phyloP scores from a whole-genome alignment of 2,797 vertebrate genomes.

The Margarornis squamiger region DNA sequence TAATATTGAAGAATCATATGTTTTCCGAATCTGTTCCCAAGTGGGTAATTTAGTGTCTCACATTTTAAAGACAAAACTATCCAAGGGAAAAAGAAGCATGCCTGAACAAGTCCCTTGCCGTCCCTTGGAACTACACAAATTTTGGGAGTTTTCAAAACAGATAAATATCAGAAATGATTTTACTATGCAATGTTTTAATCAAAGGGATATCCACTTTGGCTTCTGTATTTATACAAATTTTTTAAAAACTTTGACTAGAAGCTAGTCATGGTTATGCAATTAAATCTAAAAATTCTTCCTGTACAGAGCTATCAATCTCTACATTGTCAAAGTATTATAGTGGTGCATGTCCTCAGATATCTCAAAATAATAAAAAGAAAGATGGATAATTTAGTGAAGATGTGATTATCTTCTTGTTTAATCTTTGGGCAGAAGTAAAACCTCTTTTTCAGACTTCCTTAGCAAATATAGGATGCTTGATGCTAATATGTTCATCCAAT shows the following conservation, averaged over 20 bases:
- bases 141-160: not conserved
- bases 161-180: not conserved
- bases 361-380: not conserved
- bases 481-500: not conserved
- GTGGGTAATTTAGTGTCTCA: not conserved
- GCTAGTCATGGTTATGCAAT: not conserved
- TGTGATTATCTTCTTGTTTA: not conserved
- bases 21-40: not conserved
- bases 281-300: not conserved
- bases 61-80: constrained; percentile 18
- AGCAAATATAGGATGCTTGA: not conserved
- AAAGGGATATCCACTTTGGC: not conserved
- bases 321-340: not conserved
- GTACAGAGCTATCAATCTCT: not conserved
- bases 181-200: not conserved
- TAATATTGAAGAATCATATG: not conserved
- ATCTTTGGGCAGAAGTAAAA: not conserved
- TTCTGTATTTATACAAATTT: not conserved
- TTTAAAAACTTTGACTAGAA: not conserved
- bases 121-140: not conserved
- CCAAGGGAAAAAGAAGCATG: not conserved
- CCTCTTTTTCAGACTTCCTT: not conserved
- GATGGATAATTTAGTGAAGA: not conserved
- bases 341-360: not conserved
- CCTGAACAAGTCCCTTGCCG: not conserved